A percentile compares a stretch with the other conserved stretches of the same genome.
These are phyloP conservation scores for Schizopygopsis malacanthus DNA, from an alignment of 2,797 vertebrate species.

Conservation along the genomic window DNA sequence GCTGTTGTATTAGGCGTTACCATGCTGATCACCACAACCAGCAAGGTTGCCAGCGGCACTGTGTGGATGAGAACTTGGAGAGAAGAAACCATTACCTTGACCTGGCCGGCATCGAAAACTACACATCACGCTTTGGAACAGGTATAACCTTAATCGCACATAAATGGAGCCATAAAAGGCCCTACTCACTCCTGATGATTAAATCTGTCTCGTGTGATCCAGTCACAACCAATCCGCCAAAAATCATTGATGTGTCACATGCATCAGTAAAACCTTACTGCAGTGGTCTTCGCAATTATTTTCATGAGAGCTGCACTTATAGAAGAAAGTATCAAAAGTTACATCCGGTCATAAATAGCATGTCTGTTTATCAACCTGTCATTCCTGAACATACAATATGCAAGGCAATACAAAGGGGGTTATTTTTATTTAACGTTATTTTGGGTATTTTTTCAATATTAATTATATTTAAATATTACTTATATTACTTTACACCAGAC, in stretches of 20 bases:
- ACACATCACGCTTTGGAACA: conserved; percentile 94
- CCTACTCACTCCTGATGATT: not conserved
- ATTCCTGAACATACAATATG: no score
- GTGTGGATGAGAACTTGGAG: conserved; percentile 98
- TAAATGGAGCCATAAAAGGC: not conserved
- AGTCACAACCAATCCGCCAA: not conserved
- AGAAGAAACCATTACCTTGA: conserved; percentile 99
- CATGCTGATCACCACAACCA: conserved; percentile 83
- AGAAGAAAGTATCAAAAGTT: no score
- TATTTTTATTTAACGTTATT: no score
- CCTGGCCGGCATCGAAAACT: conserved; percentile 98
- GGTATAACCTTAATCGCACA: conserved; percentile 74
- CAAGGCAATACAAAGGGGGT: no score
- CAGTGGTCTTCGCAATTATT: no score
- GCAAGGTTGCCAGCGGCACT: conserved; percentile 89
- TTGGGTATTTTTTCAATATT: no score
- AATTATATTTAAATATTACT: no score
- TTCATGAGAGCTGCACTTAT: no score
- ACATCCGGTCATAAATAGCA: no score
- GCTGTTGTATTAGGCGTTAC: conserved; percentile 80
- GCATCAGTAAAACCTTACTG: not conserved
- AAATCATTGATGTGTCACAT: not conserved
- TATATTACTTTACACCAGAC: no score
- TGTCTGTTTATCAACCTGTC: no score
- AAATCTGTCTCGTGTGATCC: not conserved